Evolutionary conservation across 2,888 invertebrate genomes (phyloP).

Genomic region (Drosophila neonasuta): DNA sequence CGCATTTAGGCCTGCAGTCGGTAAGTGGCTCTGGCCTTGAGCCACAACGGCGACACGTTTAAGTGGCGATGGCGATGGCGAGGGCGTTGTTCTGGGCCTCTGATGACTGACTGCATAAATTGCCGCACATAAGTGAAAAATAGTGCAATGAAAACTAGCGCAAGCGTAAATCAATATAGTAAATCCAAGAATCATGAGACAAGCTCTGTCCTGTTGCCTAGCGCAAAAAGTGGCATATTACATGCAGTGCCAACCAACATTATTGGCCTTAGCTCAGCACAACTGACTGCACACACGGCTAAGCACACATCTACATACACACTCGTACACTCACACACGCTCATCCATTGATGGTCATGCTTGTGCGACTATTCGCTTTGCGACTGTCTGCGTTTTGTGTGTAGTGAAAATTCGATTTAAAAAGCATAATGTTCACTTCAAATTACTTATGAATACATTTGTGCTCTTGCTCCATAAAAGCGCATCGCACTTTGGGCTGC

Average conservation of each 20-base stretch:
- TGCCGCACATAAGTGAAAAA: constrained; percentile 45
- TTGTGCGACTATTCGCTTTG: constrained; percentile 1
- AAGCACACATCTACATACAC: constrained; percentile 8
- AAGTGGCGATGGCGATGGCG: constrained; percentile 24
- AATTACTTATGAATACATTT: constrained; percentile 45
- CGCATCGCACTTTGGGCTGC: neutral
- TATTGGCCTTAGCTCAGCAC: constrained; percentile 30
- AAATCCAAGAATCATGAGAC: constrained; percentile 7
- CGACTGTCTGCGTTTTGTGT: neutral
- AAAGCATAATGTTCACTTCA: constrained; percentile 27
- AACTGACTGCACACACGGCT: constrained; percentile 22
- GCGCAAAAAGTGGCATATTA: constrained; percentile 36
- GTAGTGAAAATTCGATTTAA: constrained; percentile 51
- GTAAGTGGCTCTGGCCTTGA: constrained; percentile 70
- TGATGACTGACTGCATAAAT: constrained; percentile 32
- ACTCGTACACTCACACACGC: neutral
- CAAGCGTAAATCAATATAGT: constrained; percentile 68
- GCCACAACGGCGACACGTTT: constrained; percentile 26
- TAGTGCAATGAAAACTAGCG: constrained; percentile 59
- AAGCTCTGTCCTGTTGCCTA: constrained; percentile 1
- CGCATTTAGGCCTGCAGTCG: constrained; percentile 46
- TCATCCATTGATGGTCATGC: neutral
- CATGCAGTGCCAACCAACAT: constrained; percentile 16
- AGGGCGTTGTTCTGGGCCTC: constrained; percentile 1
- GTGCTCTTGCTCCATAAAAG: constrained; percentile 11